Conservation (phyloP, 2,797 vertebrate genomes). For the Tadarida brasiliensis region DNA sequence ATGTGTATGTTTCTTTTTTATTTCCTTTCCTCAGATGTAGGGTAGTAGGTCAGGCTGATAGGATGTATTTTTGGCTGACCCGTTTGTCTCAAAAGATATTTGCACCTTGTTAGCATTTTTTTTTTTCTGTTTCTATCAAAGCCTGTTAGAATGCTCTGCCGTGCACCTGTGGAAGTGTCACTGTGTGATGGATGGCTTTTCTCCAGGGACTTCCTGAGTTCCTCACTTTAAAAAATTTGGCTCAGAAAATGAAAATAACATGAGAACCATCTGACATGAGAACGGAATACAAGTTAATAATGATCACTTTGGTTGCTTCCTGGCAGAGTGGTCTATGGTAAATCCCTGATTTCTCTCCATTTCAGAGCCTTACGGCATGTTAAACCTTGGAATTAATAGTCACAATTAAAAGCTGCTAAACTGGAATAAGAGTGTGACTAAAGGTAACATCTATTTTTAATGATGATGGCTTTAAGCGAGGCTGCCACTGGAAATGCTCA, state of each 20-base stretch:
- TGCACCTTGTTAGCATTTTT: constrained; percentile 13
- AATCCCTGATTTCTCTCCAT: constrained; percentile 10
- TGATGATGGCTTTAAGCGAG: not conserved
- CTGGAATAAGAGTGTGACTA: not conserved
- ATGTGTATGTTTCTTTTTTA: not conserved
- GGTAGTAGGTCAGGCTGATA: constrained; percentile 37
- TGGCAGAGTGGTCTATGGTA: not conserved
- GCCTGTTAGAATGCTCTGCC: not conserved
- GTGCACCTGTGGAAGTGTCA: not conserved
- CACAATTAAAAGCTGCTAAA: not conserved
- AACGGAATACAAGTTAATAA: not conserved
- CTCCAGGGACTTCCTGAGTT: not conserved
- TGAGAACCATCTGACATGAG: not conserved
- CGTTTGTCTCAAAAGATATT: constrained; percentile 43
- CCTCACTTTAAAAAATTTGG: constrained; percentile 10
- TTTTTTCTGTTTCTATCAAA: not conserved
- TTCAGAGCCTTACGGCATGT: not conserved
- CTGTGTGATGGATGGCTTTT: not conserved
- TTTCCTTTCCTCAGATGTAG: constrained; percentile 33
- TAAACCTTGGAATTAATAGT: not conserved
- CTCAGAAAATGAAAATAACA: not conserved
- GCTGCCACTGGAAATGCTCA: not conserved
- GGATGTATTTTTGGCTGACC: constrained; percentile 56
- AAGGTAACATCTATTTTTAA: not conserved
- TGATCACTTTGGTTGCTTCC: not conserved